Base-by-base conservation (phyloP, 2,797 vertebrate species). In the Nannoperca obscura region DNA sequence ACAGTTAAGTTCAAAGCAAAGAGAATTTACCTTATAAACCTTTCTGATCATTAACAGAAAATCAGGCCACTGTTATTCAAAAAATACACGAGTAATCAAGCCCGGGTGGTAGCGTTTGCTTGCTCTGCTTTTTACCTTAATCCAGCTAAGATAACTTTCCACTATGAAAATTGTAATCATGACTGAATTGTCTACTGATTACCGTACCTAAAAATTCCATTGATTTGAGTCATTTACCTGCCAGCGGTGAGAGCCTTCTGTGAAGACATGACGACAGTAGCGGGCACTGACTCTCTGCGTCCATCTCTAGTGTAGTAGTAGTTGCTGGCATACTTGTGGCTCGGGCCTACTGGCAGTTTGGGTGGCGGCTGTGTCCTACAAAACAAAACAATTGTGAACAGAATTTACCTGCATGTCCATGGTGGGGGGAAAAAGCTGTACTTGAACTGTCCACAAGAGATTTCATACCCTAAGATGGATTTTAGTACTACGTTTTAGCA, bases 221-320 rank as follows among this genome's bases (percentile, higher is more conserved):
- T 42, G 17, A 8, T 19, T 12, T 5, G 46, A 24, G 7, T 64
- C 0, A 40, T 36, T 73, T 87, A 94, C 93, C 93, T 92, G 72
- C 92, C 92, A 70, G 93, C 86, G 19, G 90, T 66, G 2, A 99
- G 88, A 0, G 88, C 96, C 79, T 96, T 98, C 86, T 96, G 96
- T 1, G 95, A 86, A 0, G 96, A 95, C 94, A 94, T 95, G 46
- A 99, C 50, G 1, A 99, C 55, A 0, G 95, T 86, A 0, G 98
- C 92, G 0, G 97, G 97, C 1, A 30, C 22, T 0, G 95, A 78
- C 88, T 97, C 96, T 40, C 97, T 93, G 36, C 98, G 97, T 15
- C 98, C 97, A 8, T 99, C 98, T 27, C 98, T 95, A 49, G 63
- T 90, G 81, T 62, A 97, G 80, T 99, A 99, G 71, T 97, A 97